Percentiles rank a stretch among this genome's conserved stretches.
Conservation (phyloP, 2,888 invertebrate species). For the Drosophila histrio region DNA sequence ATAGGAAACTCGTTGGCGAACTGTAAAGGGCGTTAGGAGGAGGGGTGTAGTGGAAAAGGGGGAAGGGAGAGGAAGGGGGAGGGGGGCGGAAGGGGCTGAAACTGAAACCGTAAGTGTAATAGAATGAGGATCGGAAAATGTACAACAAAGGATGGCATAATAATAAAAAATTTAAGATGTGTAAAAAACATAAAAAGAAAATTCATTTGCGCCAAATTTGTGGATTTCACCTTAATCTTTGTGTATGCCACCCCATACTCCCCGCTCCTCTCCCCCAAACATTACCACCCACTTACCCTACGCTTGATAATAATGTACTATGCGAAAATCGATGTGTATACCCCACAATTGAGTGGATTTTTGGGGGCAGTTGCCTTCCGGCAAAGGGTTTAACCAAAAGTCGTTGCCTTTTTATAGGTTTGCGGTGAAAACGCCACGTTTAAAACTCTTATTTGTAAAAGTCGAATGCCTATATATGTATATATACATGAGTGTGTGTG, state of each 20-base stretch:
- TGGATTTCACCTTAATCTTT: constrained; percentile 78
- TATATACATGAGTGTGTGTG: background rate
- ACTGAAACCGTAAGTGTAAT: constrained; percentile 73
- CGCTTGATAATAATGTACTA: constrained; percentile 65
- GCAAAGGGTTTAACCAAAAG: constrained; percentile 48
- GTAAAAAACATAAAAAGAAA: constrained; percentile 80
- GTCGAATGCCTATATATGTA: constrained; percentile 24
- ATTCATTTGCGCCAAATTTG: constrained; percentile 81
- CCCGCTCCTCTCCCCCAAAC: background rate
- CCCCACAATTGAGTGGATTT: constrained; percentile 55
- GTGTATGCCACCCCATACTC: constrained; percentile 28
- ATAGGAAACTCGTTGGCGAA: constrained; percentile 48
- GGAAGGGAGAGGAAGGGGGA: background rate
- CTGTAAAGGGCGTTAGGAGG: constrained; percentile 21
- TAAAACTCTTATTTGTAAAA: constrained; percentile 55
- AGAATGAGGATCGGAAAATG: constrained; percentile 80
- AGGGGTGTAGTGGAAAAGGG: background rate
- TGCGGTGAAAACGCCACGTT: constrained; percentile 68
- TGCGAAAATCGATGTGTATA: constrained; percentile 74
- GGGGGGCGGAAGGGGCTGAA: background rate
- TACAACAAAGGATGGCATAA: constrained; percentile 79
- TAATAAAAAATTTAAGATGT: constrained; percentile 79
- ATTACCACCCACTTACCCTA: background rate
- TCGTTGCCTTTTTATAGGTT: constrained; percentile 68
- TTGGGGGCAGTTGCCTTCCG: background rate